A percentile compares a stretch with the other conserved stretches of the same genome.
These are phyloP conservation scores for Lasius fuliginosus DNA, from an alignment of 2,888 invertebrate species.

Conservation along the genomic window DNA sequence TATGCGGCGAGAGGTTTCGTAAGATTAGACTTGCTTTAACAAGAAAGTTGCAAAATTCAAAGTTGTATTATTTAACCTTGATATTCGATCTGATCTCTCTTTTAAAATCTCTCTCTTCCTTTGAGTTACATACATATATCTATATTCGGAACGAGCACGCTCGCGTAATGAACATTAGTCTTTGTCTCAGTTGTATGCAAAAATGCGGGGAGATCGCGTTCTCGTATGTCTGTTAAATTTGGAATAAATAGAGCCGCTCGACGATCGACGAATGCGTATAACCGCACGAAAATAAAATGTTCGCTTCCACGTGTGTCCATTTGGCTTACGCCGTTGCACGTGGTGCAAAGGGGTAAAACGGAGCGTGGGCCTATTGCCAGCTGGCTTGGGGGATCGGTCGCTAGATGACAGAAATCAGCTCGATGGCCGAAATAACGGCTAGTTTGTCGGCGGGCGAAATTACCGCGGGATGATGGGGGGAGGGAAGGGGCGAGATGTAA, in stretches of 20 bases:
- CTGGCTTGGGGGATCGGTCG: slow-evolving; percentile 7
- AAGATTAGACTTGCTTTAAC: slow-evolving; percentile 2
- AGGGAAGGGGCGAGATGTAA: background rate
- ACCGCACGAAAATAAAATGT: slow-evolving; percentile 44
- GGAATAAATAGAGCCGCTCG: background rate
- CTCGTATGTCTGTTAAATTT: background rate
- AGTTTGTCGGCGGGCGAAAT: background rate
- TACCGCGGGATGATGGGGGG: too few relatives aligned
- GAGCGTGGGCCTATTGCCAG: slow-evolving; percentile 39
- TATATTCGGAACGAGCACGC: background rate
- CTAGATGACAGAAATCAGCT: slow-evolving; percentile 35
- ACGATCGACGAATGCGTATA: background rate
- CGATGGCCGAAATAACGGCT: slow-evolving; percentile 38
- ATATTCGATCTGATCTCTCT: background rate
- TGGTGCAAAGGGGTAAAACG: slow-evolving; percentile 35
- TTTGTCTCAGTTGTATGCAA: slow-evolving; percentile 1
- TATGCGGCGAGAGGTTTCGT: background rate
- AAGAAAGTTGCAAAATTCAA: background rate
- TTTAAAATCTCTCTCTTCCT: background rate
- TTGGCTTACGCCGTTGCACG: slow-evolving; percentile 9
- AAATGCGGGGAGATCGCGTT: background rate
- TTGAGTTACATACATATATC: background rate
- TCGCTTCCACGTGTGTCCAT: slow-evolving; percentile 17
- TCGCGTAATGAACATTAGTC: background rate
- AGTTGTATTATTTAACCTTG: background rate